Percentiles rank a stretch among this genome's conserved stretches.
phyloP scores from a whole-genome alignment of 2,113 vertebrate genomes.

The Nycticryphes semicollaris region DNA sequence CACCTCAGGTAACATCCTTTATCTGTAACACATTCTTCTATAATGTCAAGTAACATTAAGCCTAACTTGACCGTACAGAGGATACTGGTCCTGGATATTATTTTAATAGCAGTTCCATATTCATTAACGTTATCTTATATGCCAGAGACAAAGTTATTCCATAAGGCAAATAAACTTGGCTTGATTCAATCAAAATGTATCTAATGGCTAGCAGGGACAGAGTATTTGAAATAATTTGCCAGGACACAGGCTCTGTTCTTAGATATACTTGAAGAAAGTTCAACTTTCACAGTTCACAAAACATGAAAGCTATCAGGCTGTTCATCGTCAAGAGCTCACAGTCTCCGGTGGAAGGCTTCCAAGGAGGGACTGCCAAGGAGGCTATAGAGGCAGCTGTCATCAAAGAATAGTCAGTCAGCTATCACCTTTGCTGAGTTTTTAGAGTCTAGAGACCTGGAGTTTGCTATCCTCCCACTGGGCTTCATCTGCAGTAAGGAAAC shows the following conservation, averaged over 20 bases:
- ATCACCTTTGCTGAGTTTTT: not conserved
- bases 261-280: not conserved
- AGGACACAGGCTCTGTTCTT: not conserved
- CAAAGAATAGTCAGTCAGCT: slow-evolving; percentile 23
- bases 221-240: not conserved
- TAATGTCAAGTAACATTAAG: not conserved
- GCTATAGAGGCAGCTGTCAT: not conserved
- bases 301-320: not conserved
- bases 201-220: not conserved
- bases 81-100: not conserved
- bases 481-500: not conserved
- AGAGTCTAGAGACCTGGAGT: not conserved
- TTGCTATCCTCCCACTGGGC: slow-evolving; percentile 15
- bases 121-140: not conserved
- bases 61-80: not conserved
- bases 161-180: not conserved
- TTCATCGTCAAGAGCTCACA: not conserved
- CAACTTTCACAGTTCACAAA: not conserved
- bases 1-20: not conserved
- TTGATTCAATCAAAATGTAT: not conserved
- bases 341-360: slow-evolving; percentile 1
- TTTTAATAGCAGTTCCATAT: not conserved
- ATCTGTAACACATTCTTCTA: not conserved
- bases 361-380: not conserved
- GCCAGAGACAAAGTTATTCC: not conserved